Base-by-base conservation (phyloP, 2,113 vertebrate species). In the Psophia crepitans region DNA sequence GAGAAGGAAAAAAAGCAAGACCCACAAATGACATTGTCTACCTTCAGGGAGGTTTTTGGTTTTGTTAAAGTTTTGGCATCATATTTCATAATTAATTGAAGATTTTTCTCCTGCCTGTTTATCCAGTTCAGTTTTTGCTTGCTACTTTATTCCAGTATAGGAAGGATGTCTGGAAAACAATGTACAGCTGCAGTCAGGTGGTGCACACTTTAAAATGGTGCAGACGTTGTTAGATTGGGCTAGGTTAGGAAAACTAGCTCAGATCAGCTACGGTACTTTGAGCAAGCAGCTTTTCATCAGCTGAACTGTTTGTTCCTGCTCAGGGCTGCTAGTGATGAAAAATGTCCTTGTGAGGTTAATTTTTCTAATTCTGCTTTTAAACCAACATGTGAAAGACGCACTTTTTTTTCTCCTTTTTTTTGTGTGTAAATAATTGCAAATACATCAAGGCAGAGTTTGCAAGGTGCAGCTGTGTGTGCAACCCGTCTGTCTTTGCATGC, bases 351-450 rank as follows among this genome's bases (percentile, higher is more conserved):
- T 75, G 46, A 87, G 56, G 60, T 88, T 92, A 68, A 18, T 74
- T 87, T 95, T 54, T 88, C 46, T 89, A 95, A 89, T 81, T 96
- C 54, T 65, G 84, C 81, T 94, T 93, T 87, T 53, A 74, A 85
- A 89, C 37, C 51, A 70, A 46, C n/a, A 51, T 70, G 51, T 77
- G 43, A 84, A 77, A 88, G 32, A 82, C 2, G 1, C 11, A 65
- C 5, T 18, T 44, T 23, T 54, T 23, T 54, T 75, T 74, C 54
- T 16, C 4, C 1, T 6, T 2, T 16, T 77, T 54, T 64, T 83
- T 28, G 13, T 82, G 71, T 76, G 57, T 88, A 84, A 90, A 65
- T 89, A 81, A 39, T 74, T 89, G 64, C 73, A 82, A 82, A 58
- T 74, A 16, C 24, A 63, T 48, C 7, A 6, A n/a, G 76, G n/a